Percentiles rank a stretch among this genome's conserved stretches.
Conservation (phyloP, 2,113 vertebrate genomes). For the Ptilonorhynchus violaceus region DNA sequence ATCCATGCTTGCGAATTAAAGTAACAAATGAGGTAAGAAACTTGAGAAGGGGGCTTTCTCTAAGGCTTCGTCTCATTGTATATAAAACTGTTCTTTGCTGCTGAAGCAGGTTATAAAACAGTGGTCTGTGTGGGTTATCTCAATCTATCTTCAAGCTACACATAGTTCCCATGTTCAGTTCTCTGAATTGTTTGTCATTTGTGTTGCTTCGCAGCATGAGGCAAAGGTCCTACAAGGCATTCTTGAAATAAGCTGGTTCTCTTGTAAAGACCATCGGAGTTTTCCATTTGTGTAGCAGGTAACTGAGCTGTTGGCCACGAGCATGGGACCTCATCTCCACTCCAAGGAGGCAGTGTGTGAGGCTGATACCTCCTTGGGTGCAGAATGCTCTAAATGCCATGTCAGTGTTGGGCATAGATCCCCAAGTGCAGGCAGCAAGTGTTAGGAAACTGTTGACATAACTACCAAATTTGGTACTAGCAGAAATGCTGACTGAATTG, state of each 20-base stretch:
- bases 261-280: rapidly evolving
- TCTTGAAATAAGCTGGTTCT: neutral
- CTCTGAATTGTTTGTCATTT: neutral
- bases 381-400: neutral
- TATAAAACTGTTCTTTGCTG: neutral
- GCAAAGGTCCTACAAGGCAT: neutral
- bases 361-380: neutral
- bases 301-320: neutral
- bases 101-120: neutral
- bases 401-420: neutral
- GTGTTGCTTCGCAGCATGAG: neutral
- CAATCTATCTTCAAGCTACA: neutral
- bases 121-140: neutral
- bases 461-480: neutral
- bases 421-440: neutral
- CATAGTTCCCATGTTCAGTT: neutral
- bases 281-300: neutral
- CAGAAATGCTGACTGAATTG: neutral
- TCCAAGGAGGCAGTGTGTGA: neutral
- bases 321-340: rapidly evolving
- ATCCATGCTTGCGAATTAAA: neutral
- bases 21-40: neutral
- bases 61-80: neutral
- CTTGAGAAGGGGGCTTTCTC: neutral
- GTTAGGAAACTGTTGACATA: neutral